Base-by-base conservation (phyloP, 2,113 vertebrate species). In the Peromyscus polionotus region DNA sequence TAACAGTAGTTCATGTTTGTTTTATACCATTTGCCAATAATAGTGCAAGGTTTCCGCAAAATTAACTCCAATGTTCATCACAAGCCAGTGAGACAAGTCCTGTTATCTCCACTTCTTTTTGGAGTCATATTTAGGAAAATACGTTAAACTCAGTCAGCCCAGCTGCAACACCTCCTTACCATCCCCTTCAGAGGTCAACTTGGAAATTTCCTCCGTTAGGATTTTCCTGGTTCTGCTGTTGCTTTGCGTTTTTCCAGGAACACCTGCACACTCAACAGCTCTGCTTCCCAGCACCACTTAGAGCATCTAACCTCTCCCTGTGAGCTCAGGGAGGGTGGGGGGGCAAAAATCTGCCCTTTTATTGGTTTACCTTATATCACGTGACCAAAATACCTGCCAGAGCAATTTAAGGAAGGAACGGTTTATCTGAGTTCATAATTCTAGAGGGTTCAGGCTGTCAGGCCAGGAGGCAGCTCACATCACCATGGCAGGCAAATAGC, bases 1-100 rank as follows among this genome's bases (percentile, higher is more conserved):
- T 80, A 89, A 87, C 76, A 57, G 68, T 7, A 79, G 83, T 22
- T 81, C 90, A 84, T 83, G 83, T 95, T 87, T 90, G 65, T 93
- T 88, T 85, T 87, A 95, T 67, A 57, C 26, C 54, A 12, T 95
- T 95, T 89, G 39, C 77, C 93, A 97, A 93, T 36, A 65, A 93
- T n/a, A 59, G 28, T 36, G 19, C 65, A 81, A 67, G 45, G 80
- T 86, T 77, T 91, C 33, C 14, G 24, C 54, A 26, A 93, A 96
- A 94, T 83, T 81, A 87, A 54, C 88, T 93, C 61, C n/a, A 73
- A 36, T 28, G 75, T 51, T 90, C 51, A 91, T 39, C 57, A 88
- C 22, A 76, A 24, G 2, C 45, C 48, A 70, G 67, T 81, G 51
- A 95, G 59, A n/a, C 65, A 88, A 12, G 14, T 70, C 77, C 19